Base-by-base conservation (phyloP, 2,797 vertebrate genomes). In the Leptoclinus maculatus region DNA sequence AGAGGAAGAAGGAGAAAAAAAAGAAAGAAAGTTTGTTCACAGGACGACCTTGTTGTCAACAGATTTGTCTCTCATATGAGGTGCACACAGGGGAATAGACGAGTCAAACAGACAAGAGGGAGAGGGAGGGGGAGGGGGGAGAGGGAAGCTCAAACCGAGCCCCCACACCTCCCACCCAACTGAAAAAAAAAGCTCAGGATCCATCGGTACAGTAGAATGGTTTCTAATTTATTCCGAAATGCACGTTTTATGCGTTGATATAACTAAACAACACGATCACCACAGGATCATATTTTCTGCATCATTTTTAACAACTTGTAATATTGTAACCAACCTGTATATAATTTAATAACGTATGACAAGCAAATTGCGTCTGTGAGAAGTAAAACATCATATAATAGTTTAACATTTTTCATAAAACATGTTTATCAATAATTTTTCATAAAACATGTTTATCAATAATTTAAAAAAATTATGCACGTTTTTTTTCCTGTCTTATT, bases 41-140 rank as follows among this genome's bases (percentile, higher is more conserved):
- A 80, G 86, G 88, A 88, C 87, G 93, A 95, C 94, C 92, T 95
- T 94, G 92, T 83, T 94, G 91, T 93, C 91, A 90, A 87, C 83
- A 87, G 92, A 94, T 92, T 86, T 86, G 91, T 91, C 83, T 91
- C 84, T 89, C 80, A 76, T 89, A 92, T 88, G 83, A 90, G 88
- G 80, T 79, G 86, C 83, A 86, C 83, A 59, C 79, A 45, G 75
- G 86, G 87, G 89, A 81, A 88, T 83, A 80, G 85, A 83, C 86
- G 70, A 83, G 83, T 84, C 87, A 89, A 84, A 86, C 80, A 80
- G 85, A 77, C 82, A 41, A 29, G 66, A 71, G 76, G 66, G 82
- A 34, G 79, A 45, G 65, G 21, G 56, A 41, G 34, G 3, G 32
- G 32, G 38, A 51, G 32, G 43, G n/a, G 32, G 60, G n/a, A 0